Percentiles rank a stretch among this genome's conserved stretches.
Evolutionary conservation across 2,113 vertebrate species (phyloP).

Genomic region (Nesoenas mayeri): DNA sequence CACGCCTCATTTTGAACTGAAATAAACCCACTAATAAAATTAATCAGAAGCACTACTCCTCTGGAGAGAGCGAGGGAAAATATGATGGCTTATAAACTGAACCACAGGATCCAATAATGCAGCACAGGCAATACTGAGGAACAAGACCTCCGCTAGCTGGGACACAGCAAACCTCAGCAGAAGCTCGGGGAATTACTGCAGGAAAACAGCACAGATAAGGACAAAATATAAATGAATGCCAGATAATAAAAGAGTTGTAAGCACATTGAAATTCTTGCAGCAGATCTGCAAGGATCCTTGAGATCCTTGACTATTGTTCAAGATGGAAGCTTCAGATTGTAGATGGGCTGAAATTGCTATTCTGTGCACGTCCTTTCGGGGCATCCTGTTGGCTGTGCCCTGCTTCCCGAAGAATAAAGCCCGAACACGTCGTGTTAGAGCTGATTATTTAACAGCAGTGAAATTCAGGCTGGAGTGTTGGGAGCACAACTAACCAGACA

Average conservation of each 20-base stretch:
- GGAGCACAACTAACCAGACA: constrained; percentile 1
- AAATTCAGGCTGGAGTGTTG: constrained; percentile 18
- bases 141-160: background rate
- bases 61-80: constrained; percentile 34
- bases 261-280: background rate
- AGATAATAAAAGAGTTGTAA: background rate
- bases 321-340: background rate
- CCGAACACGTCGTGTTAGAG: background rate
- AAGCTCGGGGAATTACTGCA: background rate
- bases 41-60: constrained; percentile 44
- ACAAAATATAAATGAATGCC: background rate
- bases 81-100: constrained; percentile 46
- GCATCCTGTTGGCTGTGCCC: background rate
- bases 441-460: background rate
- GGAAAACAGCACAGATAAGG: background rate
- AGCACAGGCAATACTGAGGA: background rate
- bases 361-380: background rate
- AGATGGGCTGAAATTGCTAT: background rate
- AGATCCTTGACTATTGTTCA: background rate
- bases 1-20: constrained; percentile 60
- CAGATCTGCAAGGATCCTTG: background rate
- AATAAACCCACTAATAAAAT: constrained; percentile 69
- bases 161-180: constrained; percentile 4
- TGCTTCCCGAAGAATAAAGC: constrained; percentile 1
- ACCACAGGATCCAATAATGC: constrained; percentile 19